Evolutionary conservation across 1,140 invertebrate genomes (phyloP), one percentile per base, ranked within the genome.

Genomic region (Drosophila dunni): DNA sequence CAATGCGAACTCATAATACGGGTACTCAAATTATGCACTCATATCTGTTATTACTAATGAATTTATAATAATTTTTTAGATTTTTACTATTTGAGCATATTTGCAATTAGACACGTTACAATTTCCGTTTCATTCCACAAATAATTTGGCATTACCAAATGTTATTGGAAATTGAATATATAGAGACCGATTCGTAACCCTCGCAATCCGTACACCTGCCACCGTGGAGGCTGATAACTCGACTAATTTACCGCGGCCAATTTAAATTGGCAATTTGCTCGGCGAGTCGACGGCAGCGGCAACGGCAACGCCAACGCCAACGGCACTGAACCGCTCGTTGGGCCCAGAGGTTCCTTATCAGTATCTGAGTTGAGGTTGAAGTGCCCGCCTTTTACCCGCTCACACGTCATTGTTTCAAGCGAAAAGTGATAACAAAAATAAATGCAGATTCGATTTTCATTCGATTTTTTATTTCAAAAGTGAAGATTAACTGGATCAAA

Each of bases 221-320:
- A 73, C 81, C 75, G 63, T 89, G 83, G 83, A 91, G 77, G 86
- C 86, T 91, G 90, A 91, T 91, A 91, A 91, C 90, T 91, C 90
- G 86, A 91, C 90, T 91, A 91, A 91, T 91, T 91, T 90, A 90
- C 90, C 76, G 83, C 88, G 83, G 74, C 84, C 90, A 90, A 91
- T 91, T 91, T 90, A 89, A 91, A 91, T 91, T 91, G 90, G 65
- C 83, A 91, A 91, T 91, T 91, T 85, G 83, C 80, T 73, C 80
- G 75, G 51, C 69, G 57, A 69, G 40, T 44, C 24, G 46, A 38
- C 75, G 50, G 38, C 34, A 45, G 34, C 69, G 56, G 15, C 29
- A 65, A 46, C 63, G 38, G 46, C 53, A 38, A 24, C 57, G 34
- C 20, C 61, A 50, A 11, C 54, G 15, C 20, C 61, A 50, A 11